Percentiles rank a stretch among this genome's conserved stretches.
Conservation (phyloP, 2,113 vertebrate species). For the Hypomesus transpacificus region DNA sequence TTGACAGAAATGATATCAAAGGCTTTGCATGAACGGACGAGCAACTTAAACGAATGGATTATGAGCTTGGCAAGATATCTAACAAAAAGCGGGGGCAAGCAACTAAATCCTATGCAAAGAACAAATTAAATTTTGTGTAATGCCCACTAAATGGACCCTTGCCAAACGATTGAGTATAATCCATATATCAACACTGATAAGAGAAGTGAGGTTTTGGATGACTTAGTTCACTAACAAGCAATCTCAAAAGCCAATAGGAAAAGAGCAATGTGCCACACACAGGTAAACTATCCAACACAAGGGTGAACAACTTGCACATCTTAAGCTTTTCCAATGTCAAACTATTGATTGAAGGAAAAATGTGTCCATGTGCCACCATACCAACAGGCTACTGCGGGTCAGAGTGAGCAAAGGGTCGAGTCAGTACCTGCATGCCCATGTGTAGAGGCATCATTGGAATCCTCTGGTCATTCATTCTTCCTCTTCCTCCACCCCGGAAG, state of each 20-base stretch:
- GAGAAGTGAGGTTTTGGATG: slow-evolving; percentile 27
- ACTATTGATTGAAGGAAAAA: no score
- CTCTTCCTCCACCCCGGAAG: slow-evolving; percentile 79
- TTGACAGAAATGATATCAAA: slow-evolving; percentile 9
- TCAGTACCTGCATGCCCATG: slow-evolving; percentile 79
- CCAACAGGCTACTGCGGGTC: no score
- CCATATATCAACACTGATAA: slow-evolving; percentile 66
- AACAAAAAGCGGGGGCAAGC: slow-evolving; percentile 57
- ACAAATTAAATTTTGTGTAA: slow-evolving; percentile 66
- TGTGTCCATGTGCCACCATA: no score
- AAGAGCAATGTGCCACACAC: slow-evolving; percentile 6
- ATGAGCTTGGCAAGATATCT: slow-evolving; percentile 56
- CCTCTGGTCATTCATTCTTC: slow-evolving; percentile 83
- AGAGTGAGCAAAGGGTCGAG: no score
- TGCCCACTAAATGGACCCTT: slow-evolving; percentile 53
- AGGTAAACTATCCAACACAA: slow-evolving; percentile 7
- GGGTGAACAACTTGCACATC: slow-evolving; percentile 14
- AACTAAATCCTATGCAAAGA: slow-evolving; percentile 62
- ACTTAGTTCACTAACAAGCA: slow-evolving; percentile 55
- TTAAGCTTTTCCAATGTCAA: no score
- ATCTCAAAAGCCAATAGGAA: slow-evolving; percentile 35
- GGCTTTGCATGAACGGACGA: slow-evolving; percentile 35
- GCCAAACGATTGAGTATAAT: slow-evolving; percentile 64
- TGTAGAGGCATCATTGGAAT: slow-evolving; percentile 78
- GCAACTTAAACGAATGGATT: slow-evolving; percentile 56